phyloP scores from a whole-genome alignment of 2,113 vertebrate genomes.

The Aepyceros melampus region DNA sequence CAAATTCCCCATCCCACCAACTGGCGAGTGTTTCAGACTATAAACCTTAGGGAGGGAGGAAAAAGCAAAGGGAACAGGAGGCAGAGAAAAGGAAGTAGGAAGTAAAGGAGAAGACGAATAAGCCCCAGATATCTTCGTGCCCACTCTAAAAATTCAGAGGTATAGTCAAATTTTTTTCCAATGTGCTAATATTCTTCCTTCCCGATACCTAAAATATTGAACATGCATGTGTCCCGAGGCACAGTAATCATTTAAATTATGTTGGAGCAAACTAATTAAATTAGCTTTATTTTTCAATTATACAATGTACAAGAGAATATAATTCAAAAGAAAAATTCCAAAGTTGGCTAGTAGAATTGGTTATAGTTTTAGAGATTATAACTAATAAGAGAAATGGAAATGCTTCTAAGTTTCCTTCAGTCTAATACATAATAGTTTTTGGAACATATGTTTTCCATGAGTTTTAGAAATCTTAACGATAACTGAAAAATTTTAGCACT shows the following conservation, averaged over 20 bases:
- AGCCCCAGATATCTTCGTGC: neutral
- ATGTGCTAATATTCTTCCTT: neutral
- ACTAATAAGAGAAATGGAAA: neutral
- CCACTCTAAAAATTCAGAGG: neutral
- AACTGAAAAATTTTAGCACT: constrained; percentile 50
- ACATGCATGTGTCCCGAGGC: neutral
- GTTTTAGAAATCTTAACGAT: constrained; percentile 70
- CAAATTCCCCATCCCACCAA: neutral
- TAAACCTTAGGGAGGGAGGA: neutral
- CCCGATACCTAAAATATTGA: neutral
- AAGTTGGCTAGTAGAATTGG: neutral
- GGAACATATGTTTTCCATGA: constrained; percentile 37
- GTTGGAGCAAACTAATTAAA: neutral
- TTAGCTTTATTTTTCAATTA: neutral
- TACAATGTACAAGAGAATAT: neutral
- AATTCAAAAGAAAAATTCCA: neutral
- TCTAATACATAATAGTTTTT: neutral
- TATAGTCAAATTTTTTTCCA: neutral
- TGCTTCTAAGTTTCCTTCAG: neutral
- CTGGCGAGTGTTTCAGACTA: neutral
- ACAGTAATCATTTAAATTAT: neutral
- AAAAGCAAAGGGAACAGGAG: neutral
- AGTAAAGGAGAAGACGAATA: neutral
- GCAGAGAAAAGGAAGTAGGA: neutral
- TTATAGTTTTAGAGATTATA: neutral